phyloP scores from a whole-genome alignment of 2,888 invertebrate species.

The Platerodrilus igneus region DNA sequence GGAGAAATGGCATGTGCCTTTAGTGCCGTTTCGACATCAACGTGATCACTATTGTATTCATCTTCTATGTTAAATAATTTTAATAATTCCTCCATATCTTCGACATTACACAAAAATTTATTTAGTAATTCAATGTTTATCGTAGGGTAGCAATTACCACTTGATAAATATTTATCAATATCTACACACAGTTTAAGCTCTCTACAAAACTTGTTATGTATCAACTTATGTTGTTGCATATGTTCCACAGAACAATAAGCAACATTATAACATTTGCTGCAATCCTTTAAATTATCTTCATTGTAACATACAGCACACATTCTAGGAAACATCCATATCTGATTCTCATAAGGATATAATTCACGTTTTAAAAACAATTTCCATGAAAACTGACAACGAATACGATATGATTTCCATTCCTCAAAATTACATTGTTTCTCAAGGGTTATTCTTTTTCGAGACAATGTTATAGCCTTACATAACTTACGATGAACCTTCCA shows the following conservation, averaged over 20 bases:
- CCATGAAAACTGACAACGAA: slow-evolving; percentile 25
- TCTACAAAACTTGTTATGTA: slow-evolving; percentile 28
- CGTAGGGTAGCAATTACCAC: slow-evolving; percentile 7
- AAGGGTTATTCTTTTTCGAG: slow-evolving; percentile 1
- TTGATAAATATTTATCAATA: slow-evolving; percentile 24
- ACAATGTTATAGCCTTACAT: slow-evolving; percentile 21
- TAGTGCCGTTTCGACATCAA: slow-evolving; percentile 16
- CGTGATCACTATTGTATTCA: neutral
- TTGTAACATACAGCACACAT: slow-evolving; percentile 34
- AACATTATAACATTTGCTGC: slow-evolving; percentile 30
- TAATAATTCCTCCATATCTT: slow-evolving; percentile 9
- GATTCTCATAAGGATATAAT: slow-evolving; percentile 31
- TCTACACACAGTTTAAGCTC: slow-evolving; percentile 29
- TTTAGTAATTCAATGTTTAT: neutral
- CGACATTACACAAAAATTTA: no score
- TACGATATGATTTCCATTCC: slow-evolving; percentile 23
- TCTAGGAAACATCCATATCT: slow-evolving; percentile 38
- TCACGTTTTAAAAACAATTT: slow-evolving; percentile 27
- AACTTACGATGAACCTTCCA: slow-evolving; percentile 24
- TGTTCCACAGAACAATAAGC: slow-evolving; percentile 33
- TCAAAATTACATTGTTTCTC: slow-evolving; percentile 12
- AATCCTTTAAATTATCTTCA: slow-evolving; percentile 23
- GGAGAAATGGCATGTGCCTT: slow-evolving; percentile 22
- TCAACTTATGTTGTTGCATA: slow-evolving; percentile 14
- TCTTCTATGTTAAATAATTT: neutral